Conservation (phyloP, 53 echinoderm and acorn worm species). For the Glandiceps talaboti region DNA sequence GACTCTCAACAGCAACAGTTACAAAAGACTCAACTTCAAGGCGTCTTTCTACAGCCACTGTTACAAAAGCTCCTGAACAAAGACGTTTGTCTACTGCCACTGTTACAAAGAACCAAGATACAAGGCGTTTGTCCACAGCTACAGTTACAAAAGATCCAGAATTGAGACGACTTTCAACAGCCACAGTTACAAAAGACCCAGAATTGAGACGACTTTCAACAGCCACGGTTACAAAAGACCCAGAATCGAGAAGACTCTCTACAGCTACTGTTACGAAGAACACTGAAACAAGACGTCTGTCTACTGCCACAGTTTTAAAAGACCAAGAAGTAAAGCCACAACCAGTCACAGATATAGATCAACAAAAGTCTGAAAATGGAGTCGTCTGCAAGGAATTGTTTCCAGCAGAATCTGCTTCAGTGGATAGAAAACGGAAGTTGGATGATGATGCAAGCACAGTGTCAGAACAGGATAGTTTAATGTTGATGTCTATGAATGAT, state of each 20-base stretch:
- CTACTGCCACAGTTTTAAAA: no score
- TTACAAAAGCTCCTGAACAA: no score
- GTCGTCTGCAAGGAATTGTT: not conserved
- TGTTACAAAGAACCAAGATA: not conserved
- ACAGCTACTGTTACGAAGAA: not conserved
- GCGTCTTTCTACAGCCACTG: no score
- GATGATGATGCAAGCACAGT: not conserved
- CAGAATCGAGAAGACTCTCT: not conserved
- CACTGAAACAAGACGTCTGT: not conserved
- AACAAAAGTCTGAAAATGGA: not conserved
- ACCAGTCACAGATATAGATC: no score
- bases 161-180: constrained; percentile 8
- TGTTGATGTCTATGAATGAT: not conserved
- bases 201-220: constrained; percentile 14
- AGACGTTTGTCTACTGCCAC: not conserved
- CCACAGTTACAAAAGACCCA: not conserved
- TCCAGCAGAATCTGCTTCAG: not conserved
- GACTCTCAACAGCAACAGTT: no score
- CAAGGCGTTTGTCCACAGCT: no score
- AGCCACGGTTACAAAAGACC: not conserved
- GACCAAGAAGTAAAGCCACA: no score
- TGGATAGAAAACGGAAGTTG: not conserved
- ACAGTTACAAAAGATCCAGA: constrained; percentile 9
- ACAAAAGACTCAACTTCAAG: no score
- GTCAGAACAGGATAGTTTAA: not conserved